Percentiles rank a stretch among this genome's conserved stretches.
phyloP scores from a whole-genome alignment of 2,797 vertebrate genomes.

The Botia kubotai region DNA sequence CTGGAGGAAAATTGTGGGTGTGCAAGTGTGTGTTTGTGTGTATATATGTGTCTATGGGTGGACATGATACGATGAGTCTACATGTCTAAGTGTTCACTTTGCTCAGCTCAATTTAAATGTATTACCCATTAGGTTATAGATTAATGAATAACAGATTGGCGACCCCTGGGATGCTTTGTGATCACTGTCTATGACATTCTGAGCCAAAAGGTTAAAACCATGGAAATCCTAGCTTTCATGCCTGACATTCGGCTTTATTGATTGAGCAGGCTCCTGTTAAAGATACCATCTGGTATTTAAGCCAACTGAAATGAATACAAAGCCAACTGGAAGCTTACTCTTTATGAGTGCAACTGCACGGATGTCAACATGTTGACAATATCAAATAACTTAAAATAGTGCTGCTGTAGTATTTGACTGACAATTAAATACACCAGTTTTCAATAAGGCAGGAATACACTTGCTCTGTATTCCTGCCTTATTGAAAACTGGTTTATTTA shows the following conservation, averaged over 20 bases:
- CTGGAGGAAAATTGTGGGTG: background rate
- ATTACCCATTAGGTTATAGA: constrained; percentile 40
- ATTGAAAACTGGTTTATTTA: too few relatives aligned
- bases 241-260: constrained; percentile 63
- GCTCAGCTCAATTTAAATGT: constrained; percentile 24
- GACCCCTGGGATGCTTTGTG: constrained; percentile 47
- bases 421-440: background rate
- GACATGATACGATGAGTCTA: background rate
- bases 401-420: background rate
- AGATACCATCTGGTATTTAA: constrained; percentile 60
- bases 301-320: constrained; percentile 56
- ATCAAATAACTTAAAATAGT: constrained; percentile 17
- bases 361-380: constrained; percentile 12
- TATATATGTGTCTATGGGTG: background rate
- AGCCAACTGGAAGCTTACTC: constrained; percentile 26
- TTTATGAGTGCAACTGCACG: background rate
- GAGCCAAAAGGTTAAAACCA: constrained; percentile 60
- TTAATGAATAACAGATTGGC: constrained; percentile 39
- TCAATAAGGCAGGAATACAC: background rate
- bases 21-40: background rate
- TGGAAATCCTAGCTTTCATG: constrained; percentile 56
- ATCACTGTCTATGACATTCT: constrained; percentile 47
- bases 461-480: background rate
- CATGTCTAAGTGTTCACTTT: constrained; percentile 23
- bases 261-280: constrained; percentile 50